phyloP scores from a whole-genome alignment of 2,113 vertebrate genomes.

The Hypomesus transpacificus region DNA sequence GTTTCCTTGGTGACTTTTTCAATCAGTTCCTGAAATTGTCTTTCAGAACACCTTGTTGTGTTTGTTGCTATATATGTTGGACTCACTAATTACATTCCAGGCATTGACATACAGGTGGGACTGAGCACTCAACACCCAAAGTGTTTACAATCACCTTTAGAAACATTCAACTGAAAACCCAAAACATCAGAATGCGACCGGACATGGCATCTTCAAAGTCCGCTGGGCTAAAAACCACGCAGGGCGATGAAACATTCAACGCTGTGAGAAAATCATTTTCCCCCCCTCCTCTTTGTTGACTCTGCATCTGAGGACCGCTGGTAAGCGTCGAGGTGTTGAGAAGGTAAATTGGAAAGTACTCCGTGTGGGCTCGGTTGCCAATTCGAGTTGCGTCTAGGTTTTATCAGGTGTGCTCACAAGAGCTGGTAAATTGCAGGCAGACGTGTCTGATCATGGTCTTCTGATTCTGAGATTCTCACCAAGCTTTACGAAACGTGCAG shows the following conservation, averaged over 20 bases:
- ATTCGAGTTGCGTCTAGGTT: conserved; percentile 8
- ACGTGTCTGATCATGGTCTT: conserved; percentile 33
- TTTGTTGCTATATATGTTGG: no score
- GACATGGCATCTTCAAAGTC: conserved; percentile 46
- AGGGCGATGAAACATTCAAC: conserved; percentile 30
- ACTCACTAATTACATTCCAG: no score
- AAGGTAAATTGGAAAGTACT: conserved; percentile 49
- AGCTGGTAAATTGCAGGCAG: neutral
- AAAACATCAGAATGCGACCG: conserved; percentile 40
- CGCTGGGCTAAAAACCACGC: conserved; percentile 29
- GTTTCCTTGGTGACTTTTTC: no score
- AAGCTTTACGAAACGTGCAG: neutral
- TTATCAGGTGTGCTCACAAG: neutral
- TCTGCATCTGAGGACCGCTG: no score
- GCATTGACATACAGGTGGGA: no score
- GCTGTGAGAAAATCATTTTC: no score
- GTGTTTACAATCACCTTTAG: no score
- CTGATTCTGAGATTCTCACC: neutral
- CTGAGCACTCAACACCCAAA: no score
- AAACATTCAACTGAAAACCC: conserved; percentile 30
- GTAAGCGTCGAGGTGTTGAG: conserved; percentile 28
- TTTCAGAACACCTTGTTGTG: no score
- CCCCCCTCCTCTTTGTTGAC: no score
- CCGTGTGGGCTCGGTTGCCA: conserved; percentile 13
- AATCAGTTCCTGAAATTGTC: no score